phyloP scores from a whole-genome alignment of 92 coral and sea anemone species.

The Phenganax subtilis region DNA sequence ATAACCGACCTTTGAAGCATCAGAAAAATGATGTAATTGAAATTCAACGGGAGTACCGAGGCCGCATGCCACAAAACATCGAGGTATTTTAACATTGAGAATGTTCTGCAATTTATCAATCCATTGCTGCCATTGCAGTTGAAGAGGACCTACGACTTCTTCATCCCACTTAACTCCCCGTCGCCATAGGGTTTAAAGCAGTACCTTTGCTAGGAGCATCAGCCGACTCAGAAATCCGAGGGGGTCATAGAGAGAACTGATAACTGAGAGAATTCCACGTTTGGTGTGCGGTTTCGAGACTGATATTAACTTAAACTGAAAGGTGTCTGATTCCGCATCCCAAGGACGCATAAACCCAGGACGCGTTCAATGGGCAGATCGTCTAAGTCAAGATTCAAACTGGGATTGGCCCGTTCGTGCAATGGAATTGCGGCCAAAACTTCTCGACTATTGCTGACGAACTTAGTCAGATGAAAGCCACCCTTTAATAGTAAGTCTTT shows the following conservation, averaged over 20 bases:
- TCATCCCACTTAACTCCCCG: conserved; percentile 48
- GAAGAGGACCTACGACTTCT: conserved; percentile 22
- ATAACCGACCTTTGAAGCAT: conserved; percentile 27
- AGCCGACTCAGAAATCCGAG: conserved; percentile 52
- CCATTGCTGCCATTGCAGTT: conserved; percentile 20
- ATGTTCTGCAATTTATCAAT: conserved; percentile 1
- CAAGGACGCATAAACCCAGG: not conserved
- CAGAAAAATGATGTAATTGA: conserved; percentile 34
- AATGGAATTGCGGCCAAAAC: conserved; percentile 43
- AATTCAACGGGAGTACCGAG: not conserved
- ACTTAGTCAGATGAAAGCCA: conserved; percentile 61
- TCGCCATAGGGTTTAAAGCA: conserved; percentile 37
- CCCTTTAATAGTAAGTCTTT: conserved; percentile 52
- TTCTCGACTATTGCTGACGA: conserved; percentile 52
- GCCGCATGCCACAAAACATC: not conserved
- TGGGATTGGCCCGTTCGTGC: conserved; percentile 45
- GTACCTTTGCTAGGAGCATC: conserved; percentile 47
- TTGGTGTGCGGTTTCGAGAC: conserved; percentile 45
- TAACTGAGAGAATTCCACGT: conserved; percentile 48
- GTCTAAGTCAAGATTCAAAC: conserved; percentile 50
- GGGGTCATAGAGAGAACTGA: conserved; percentile 53
- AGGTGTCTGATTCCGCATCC: conserved; percentile 55
- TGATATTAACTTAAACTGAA: conserved; percentile 43
- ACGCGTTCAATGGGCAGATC: conserved; percentile 49
- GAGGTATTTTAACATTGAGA: not conserved